phyloP scores from a whole-genome alignment of 1,140 invertebrate genomes.

The Aradophagus sp. region DNA sequence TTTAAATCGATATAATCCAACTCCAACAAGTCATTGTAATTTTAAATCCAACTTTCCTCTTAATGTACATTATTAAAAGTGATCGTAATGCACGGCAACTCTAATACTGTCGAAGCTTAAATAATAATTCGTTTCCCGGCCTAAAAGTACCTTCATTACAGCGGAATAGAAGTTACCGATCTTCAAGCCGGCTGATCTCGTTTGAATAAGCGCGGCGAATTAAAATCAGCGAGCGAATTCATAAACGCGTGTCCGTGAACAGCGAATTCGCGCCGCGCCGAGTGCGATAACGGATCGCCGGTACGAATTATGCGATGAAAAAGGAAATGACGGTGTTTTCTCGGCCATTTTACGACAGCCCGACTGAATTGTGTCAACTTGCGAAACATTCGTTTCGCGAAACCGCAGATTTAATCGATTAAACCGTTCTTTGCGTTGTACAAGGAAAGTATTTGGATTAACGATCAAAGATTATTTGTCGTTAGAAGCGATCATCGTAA shows the following conservation, averaged over 20 bases:
- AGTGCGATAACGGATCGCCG: constrained; percentile 5
- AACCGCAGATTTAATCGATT: constrained; percentile 1
- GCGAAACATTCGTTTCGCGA: neutral
- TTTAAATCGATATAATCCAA: too few relatives aligned
- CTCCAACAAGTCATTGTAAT: too few relatives aligned
- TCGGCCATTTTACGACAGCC: constrained; percentile 9
- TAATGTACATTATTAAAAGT: too few relatives aligned
- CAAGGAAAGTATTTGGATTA: too few relatives aligned
- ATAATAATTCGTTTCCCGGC: too few relatives aligned
- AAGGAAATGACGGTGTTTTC: constrained; percentile 3
- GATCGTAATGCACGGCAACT: too few relatives aligned
- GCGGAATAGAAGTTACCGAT: constrained; percentile 31
- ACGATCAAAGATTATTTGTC: too few relatives aligned
- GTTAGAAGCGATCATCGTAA: too few relatives aligned
- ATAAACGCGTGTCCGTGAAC: constrained; percentile 8
- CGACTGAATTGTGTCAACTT: constrained; percentile 3
- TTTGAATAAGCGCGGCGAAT: constrained; percentile 27
- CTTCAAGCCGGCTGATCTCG: constrained; percentile 39
- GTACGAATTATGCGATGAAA: constrained; percentile 9
- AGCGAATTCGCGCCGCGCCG: constrained; percentile 5
- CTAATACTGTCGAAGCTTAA: constrained; percentile 18
- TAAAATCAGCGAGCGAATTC: constrained; percentile 4
- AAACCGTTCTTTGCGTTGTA: too few relatives aligned
- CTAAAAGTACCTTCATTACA: too few relatives aligned
- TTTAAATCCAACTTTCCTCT: too few relatives aligned